Conservation (phyloP, 2,113 vertebrate genomes). For the Cricetomys ansorgei region DNA sequence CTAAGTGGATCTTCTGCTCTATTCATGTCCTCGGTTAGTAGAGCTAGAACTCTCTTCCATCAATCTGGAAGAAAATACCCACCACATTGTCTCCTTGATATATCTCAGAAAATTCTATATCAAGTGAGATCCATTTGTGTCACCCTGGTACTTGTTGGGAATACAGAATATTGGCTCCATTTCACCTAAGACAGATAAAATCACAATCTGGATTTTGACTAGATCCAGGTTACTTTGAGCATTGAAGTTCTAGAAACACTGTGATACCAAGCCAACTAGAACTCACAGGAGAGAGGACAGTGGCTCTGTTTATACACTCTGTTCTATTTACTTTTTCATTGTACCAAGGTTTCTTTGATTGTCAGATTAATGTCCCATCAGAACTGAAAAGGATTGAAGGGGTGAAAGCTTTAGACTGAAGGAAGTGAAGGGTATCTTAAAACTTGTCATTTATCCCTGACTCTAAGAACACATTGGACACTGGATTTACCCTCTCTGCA, state of each 20-base stretch:
- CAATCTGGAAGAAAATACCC: background rate
- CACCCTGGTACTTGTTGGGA: background rate
- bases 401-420: background rate
- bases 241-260: background rate
- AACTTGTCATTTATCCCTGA: background rate
- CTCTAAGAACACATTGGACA: background rate
- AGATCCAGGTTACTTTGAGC: background rate
- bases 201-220: background rate
- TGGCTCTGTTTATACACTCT: background rate
- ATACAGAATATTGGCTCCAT: background rate
- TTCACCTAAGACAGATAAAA: background rate
- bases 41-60: background rate
- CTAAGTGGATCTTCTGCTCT: background rate
- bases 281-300: background rate
- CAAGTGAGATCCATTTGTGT: background rate
- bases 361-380: background rate
- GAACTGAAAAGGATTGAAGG: constrained; percentile 1
- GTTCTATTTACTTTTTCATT: background rate
- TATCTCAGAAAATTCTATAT: background rate
- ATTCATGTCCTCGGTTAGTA: background rate
- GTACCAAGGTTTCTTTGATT: background rate
- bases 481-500: background rate
- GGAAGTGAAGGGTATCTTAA: background rate
- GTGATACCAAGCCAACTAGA: background rate
- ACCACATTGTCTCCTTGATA: background rate